Base-by-base conservation (phyloP, 2,888 invertebrate species). In the Brenthis hecate region DNA sequence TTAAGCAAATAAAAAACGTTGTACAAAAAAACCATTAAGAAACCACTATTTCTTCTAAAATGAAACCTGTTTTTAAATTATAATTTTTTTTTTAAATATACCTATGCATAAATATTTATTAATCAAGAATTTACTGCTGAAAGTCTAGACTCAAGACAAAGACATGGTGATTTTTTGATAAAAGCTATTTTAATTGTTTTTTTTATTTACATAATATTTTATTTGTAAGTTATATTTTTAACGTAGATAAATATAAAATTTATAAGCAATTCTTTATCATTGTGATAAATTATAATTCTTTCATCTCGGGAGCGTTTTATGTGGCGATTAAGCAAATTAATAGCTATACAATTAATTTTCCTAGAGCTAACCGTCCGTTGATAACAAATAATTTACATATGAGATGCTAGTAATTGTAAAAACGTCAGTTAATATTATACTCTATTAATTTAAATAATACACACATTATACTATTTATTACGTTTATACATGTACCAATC, bases 371-470 rank as follows among this genome's bases (percentile, higher is more conserved):
- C 58, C 53, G 47, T 14, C 14, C 58, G 65, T 47, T 66, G 6
- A 43, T 66, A 58, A 57, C 43, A 54, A 58, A 58, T 66, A 58
- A 58, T 58, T 28, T 43, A 28, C 53, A 54, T 58, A 4, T 28
- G 14, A 48, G 58, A 53, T 58, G 43, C 43, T 57, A 23, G 51
- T 56, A 53, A 56, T 69, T 62, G 53, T 65, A 60, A 60, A 28
- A 28, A 28, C n/a, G 5, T 60, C 23, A 28, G 47, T 28, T 60
- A 28, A 54, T 13, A 54, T 54, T 13, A 51, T 32, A 32, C 50
- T 51, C 4, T 4, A 28, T 14, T 51, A n/a, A 13, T 51, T 51
- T 51, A 51, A 14, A 14, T n/a, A 51, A 6, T 51, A 13, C 6
- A 36, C 23, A 23, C 3, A 28, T 28, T 28, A 28, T 28, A 28